These are phyloP conservation scores for Tanypteryx hageni DNA, from an alignment of 2,888 invertebrate species.

Conservation along the genomic window DNA sequence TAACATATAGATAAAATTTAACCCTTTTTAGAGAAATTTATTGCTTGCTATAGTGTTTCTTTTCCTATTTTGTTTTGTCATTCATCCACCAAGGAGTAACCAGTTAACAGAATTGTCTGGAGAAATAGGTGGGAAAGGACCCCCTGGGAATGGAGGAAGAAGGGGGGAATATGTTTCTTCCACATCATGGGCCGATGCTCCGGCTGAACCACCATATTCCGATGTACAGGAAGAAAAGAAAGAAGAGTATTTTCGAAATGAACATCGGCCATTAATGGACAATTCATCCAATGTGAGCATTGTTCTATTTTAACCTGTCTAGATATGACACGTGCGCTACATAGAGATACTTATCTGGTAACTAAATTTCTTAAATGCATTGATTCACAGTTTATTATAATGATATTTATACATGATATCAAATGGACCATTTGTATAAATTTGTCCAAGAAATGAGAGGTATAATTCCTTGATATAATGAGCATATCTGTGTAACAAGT, in stretches of 20 bases:
- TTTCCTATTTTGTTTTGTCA: neutral
- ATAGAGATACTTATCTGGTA: too few species aligned
- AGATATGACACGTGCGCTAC: too few species aligned
- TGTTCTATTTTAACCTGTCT: neutral
- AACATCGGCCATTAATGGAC: conserved; percentile 50
- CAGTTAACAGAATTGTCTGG: conserved; percentile 55
- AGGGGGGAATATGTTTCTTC: conserved; percentile 67
- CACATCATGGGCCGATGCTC: conserved; percentile 77
- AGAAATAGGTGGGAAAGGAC: conserved; percentile 42
- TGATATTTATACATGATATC: too few species aligned
- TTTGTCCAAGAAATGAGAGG: too few species aligned
- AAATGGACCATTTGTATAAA: too few species aligned
- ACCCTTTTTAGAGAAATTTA: too few species aligned
- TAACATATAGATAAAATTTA: too few species aligned
- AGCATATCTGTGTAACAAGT: too few species aligned
- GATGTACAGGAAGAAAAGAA: conserved; percentile 65
- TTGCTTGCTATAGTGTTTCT: too few species aligned
- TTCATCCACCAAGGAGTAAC: neutral
- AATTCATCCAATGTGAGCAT: conserved; percentile 33
- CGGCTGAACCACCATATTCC: conserved; percentile 73
- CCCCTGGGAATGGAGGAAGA: conserved; percentile 40
- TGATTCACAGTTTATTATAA: too few species aligned
- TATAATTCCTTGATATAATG: too few species aligned
- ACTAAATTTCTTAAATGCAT: too few species aligned
- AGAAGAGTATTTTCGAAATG: conserved; percentile 52